Base-by-base conservation (phyloP, 92 coral and sea anemone species). In the Siderastrea siderea region DNA sequence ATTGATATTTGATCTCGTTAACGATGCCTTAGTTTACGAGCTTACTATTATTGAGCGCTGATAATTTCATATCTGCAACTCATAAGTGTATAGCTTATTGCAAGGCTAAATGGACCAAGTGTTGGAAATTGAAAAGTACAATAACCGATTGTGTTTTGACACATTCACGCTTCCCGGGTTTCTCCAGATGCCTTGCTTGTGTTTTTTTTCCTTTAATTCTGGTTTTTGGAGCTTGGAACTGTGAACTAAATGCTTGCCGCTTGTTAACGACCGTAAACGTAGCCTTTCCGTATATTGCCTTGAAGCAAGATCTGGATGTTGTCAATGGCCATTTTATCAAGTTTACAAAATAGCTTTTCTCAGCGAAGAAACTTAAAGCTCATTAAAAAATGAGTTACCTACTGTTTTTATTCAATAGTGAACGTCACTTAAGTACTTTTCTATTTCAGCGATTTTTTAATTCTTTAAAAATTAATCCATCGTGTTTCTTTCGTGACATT, bases 401-500 rank as follows among this genome's bases (percentile, higher is more conserved):
- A 6, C 52, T 12, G 1, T 52, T 14, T 3, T 48, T 15, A 14
- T 3, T 14, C 0, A 4, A 71, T 12, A 13, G 1, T 14, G 54
- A 47, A 71, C 16, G n/a, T 6, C 57, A 71, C 1, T 19, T 19
- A 65, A 26, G 49, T 13, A 48, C 54, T 14, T 71, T 50, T 52
- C 9, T 9, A 19, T 11, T 7, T 7, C 26, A 13, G 47, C 46
- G 13, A 49, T 14, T 65, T 64, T 77, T n/a, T 8, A 26, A 1
- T 45, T 9, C 43, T 9, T 13, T 59, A 8, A 6, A 62, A 46
- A 4, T 5, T 26, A 4, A 47, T 47, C 3, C 51, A 69, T 2
- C 72, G 69, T 57, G 68, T 45, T 53, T 12, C 78, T 69, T 55
- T 70, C 86, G 86, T 82, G 78, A 82, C 78, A 57, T 47, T 14